Base-by-base conservation (phyloP, 2,888 invertebrate genomes). In the Ennomos fuscantarius region DNA sequence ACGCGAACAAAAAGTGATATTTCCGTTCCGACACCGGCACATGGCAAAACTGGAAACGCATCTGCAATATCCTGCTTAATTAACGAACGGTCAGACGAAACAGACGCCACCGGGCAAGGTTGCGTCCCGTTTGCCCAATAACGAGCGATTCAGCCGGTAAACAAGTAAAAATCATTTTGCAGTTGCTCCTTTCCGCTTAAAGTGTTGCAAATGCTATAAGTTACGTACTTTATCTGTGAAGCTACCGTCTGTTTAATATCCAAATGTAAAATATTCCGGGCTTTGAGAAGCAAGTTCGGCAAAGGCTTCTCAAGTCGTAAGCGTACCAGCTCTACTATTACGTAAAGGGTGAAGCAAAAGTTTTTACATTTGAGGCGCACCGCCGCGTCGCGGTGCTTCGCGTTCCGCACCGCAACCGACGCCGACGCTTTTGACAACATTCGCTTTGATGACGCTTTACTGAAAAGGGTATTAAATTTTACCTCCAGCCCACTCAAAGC, bases 321-420 rank as follows among this genome's bases (percentile, higher is more conserved):
- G 73, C 73, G 74, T 75, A 71, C 81, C 78, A 78, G 44, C 45
- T 75, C 76, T 75, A 76, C 79, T 80, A 83, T 85, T 83, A 86
- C 84, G 79, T 79, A 86, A 89, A 86, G 88, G 86, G 87, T 87
- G 60, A 81, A 82, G 89, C 80, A 83, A 87, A 91, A 90, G 84
- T 90, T 92, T 92, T 89, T 87, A 84, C 87, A 86, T 90, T 87
- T 85, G 83, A 83, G 76, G 78, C 84, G 79, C 79, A 79, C 41
- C 41, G 78, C 74, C 79, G 79, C 41, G 78, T 75, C 79, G 79
- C 41, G 45, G 78, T 75, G 82, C 82, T 84, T 82, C 78, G 74
- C 82, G 85, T 84, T 85, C 81, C 86, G 84, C 83, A 78, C 78
- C 81, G 86, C 76, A 79, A 81, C 53, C 37, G 40, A 53, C 57